A percentile compares a stretch with the other conserved stretches of the same genome.
Evolutionary conservation across 2,888 invertebrate genomes (phyloP).

Genomic region (Drosophila putrida): DNA sequence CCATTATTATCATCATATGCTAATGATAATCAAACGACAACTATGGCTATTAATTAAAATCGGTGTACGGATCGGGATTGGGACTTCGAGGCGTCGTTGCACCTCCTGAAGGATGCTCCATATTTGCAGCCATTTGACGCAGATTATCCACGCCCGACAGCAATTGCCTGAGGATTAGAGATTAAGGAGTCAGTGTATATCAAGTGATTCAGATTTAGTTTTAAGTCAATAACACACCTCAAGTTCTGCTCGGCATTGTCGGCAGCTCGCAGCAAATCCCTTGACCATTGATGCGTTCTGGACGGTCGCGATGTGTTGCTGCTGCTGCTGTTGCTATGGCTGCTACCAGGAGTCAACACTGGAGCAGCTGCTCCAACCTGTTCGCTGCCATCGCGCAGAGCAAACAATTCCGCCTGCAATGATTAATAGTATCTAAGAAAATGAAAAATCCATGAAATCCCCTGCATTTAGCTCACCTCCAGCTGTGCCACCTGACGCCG

Average conservation of each 20-base stretch:
- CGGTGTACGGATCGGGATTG: conserved; percentile 73
- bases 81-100: conserved; percentile 67
- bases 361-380: conserved; percentile 27
- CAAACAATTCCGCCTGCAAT: conserved; percentile 54
- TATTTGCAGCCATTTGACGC: conserved; percentile 88
- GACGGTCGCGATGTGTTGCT: conserved; percentile 83
- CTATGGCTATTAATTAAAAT: conserved; percentile 60
- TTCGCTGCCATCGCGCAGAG: conserved; percentile 37
- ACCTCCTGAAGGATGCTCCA: conserved; percentile 86
- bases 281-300: conserved; percentile 86
- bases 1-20: conserved; percentile 12
- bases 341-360: conserved; percentile 43
- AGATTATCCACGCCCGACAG: conserved; percentile 89
- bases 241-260: conserved; percentile 89
- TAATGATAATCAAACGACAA: conserved; percentile 6
- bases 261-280: conserved; percentile 88
- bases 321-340: conserved; percentile 57
- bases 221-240: conserved; percentile 85
- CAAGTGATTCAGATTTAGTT: background rate
- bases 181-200: background rate
- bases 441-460: background rate
- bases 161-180: conserved; percentile 87
- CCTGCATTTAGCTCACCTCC: conserved; percentile 86
- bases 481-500: conserved; percentile 90
- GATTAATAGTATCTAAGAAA: background rate